Base-by-base conservation (phyloP, 2,888 invertebrate genomes). In the Microplitis manilae region DNA sequence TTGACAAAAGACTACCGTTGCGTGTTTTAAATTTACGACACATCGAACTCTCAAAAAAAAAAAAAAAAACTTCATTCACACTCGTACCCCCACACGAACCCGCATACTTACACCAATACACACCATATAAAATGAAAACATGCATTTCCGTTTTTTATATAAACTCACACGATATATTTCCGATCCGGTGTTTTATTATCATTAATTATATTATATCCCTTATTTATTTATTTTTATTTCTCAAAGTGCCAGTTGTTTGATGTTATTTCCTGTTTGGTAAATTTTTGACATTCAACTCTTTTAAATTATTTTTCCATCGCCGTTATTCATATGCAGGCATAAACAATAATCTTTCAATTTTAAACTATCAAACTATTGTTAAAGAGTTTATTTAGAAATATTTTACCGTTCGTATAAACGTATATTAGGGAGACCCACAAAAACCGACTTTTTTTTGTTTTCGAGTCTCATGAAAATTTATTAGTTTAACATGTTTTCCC, bases 1-100 rank as follows among this genome's bases (percentile, higher is more conserved):
- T 62, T 20, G 62, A 62, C 62, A 62, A 15, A 62, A 6, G 62
- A 62, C 62, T 17, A 62, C 62, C 62, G 62, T 62, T 62, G 62
- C 62, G 62, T 62, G 62, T 20, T 62, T 15, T 62, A 13, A 50
- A 62, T 62, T 62, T 62, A 62, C 20, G 15, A 62, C 15, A 15
- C 8, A 62, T 15, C 17, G 62, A 62, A 62, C n/a, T 15, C 9
- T 30, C 30, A 2, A 30, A 30, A 30, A 30, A 30, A 20, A 20
- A 62, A 62, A 5, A n/a, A 8, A 15, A 62, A n/a, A 2, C 62
- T 62, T 62, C 9, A 62, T 62, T 62, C 62, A 8, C 13, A 13
- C 15, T 62, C 62, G 9, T 7, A 62, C 1, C n/a, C 20, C 6
- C 15, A n/a, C 0, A 7, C 15, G 15, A 62, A 20, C n/a, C 8